Conservation (phyloP, 2,797 vertebrate genomes). For the Lycodopsis pacificus region DNA sequence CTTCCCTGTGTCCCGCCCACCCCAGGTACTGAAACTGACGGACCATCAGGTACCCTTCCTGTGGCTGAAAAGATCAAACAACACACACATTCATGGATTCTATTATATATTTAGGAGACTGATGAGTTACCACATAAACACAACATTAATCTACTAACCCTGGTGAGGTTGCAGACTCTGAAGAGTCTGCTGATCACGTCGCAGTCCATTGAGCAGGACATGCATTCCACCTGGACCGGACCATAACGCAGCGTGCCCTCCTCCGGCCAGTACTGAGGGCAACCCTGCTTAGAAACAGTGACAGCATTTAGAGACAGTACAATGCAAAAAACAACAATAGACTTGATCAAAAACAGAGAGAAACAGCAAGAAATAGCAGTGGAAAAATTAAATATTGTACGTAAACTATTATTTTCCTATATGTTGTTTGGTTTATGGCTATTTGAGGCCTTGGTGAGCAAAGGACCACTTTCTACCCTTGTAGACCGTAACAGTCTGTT, state of each 20-base stretch:
- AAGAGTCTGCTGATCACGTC: constrained; percentile 97
- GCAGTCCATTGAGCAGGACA: constrained; percentile 99
- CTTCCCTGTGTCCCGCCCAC: constrained; percentile 95
- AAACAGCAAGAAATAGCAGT: neutral
- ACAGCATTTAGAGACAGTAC: neutral
- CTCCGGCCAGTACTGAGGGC: constrained; percentile 98
- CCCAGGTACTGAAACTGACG: constrained; percentile 98
- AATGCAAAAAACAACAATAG: neutral
- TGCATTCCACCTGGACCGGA: constrained; percentile 97
- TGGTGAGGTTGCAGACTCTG: constrained; percentile 98
- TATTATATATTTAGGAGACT: neutral
- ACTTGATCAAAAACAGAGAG: neutral
- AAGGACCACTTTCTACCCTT: neutral
- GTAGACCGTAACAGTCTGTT: neutral
- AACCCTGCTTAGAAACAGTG: constrained; percentile 84
- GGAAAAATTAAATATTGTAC: neutral
- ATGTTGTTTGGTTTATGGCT: neutral
- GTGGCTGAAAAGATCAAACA: constrained; percentile 84
- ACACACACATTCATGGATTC: neutral
- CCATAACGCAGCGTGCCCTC: constrained; percentile 96
- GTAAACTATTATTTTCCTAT: neutral
- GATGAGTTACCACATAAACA: neutral
- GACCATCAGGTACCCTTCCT: constrained; percentile 99
- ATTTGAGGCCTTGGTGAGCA: neutral
- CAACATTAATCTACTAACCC: constrained; percentile 83